Evolutionary conservation across 2,113 vertebrate species (phyloP).

Genomic region (Leucopternis melanops): DNA sequence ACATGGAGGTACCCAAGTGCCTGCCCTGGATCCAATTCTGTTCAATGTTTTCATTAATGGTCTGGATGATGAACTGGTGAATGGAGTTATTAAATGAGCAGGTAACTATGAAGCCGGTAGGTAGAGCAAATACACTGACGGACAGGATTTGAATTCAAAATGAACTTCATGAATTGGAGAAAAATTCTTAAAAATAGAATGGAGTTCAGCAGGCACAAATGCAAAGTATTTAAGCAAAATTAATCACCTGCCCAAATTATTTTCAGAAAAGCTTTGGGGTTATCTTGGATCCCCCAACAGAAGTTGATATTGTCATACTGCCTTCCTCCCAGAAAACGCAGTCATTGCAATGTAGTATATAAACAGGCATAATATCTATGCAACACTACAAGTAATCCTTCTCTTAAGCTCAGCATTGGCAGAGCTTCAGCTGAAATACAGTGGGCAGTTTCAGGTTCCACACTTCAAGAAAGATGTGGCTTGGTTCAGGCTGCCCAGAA

Average conservation of each 20-base stretch:
- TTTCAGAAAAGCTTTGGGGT: neutral
- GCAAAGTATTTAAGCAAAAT: neutral
- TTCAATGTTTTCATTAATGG: neutral
- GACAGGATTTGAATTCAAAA: neutral
- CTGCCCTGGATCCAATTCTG: neutral
- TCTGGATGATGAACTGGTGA: neutral
- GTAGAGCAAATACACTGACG: neutral
- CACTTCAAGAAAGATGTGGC: too few species aligned
- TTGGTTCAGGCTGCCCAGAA: neutral
- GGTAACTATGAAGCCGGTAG: neutral
- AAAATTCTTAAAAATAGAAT: neutral
- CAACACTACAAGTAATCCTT: neutral
- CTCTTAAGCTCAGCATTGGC: neutral
- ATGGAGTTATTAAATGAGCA: neutral
- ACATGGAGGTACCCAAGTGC: neutral
- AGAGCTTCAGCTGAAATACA: neutral
- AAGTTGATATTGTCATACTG: neutral
- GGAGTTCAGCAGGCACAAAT: neutral
- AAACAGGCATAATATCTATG: neutral
- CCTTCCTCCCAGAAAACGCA: neutral
- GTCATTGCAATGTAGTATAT: accelerated
- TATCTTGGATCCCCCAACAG: neutral
- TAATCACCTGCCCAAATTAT: neutral
- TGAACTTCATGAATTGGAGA: neutral
- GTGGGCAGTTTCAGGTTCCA: neutral